Conservation (phyloP, 2,888 invertebrate genomes). For the Congeria kusceri region DNA sequence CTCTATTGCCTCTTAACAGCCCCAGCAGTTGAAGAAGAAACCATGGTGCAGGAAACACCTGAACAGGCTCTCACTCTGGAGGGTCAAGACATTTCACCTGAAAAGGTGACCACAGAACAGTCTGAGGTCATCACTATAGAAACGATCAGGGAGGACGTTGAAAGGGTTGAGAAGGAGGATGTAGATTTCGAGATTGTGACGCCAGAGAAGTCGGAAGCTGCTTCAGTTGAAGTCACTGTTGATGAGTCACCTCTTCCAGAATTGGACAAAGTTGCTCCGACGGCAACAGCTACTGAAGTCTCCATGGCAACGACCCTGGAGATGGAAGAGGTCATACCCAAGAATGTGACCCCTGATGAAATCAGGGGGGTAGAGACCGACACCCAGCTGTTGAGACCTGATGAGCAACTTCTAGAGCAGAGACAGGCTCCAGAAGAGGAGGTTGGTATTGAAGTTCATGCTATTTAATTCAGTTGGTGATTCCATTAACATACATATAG, state of each 20-base stretch:
- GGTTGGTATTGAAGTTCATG: conserved; percentile 24
- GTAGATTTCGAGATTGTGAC: conserved; percentile 78
- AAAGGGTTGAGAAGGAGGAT: conserved; percentile 77
- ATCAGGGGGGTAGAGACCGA: conserved; percentile 57
- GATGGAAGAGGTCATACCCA: conserved; percentile 66
- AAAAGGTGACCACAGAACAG: conserved; percentile 70
- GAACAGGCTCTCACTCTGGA: conserved; percentile 69
- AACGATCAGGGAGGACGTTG: conserved; percentile 72
- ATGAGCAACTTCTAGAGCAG: conserved; percentile 71
- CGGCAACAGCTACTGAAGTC: conserved; percentile 72
- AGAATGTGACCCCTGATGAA: conserved; percentile 60
- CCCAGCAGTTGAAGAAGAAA: conserved; percentile 67
- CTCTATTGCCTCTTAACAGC: conserved; percentile 17
- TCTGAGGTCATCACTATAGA: conserved; percentile 74
- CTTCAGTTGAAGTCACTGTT: conserved; percentile 69
- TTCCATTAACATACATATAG: no score
- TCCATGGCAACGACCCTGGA: conserved; percentile 67
- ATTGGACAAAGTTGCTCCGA: conserved; percentile 73
- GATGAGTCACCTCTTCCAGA: conserved; percentile 75
- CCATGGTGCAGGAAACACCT: conserved; percentile 53
- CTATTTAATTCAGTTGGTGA: no score
- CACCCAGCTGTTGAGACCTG: conserved; percentile 68
- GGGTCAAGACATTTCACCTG: conserved; percentile 77
- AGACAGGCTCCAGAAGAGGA: conserved; percentile 69
- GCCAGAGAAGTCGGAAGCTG: conserved; percentile 67